Base-by-base conservation (phyloP, 2,888 invertebrate species). In the Allophyes oxyacanthae region DNA sequence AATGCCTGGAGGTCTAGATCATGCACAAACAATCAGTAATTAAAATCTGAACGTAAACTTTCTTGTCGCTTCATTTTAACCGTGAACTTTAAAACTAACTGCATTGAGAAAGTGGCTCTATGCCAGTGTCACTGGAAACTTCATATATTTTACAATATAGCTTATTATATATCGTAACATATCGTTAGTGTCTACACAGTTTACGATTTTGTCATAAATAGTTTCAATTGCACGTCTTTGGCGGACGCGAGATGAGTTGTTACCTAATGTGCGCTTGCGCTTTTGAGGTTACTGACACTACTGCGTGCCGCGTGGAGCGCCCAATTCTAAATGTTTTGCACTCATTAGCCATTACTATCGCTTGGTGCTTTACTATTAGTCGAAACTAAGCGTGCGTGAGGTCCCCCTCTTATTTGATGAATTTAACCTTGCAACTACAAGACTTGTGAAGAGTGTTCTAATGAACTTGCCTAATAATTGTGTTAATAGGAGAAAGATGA, bases 211-310 rank as follows among this genome's bases (percentile, higher is more conserved):
- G 75, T 72, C 75, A 75, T 64, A 6, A 8, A 65, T 56, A 46
- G 53, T 72, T 73, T 70, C 65, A 69, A 75, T 73, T 75, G 70
- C 63, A 68, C 58, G 67, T 73, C 71, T 66, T 57, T 61, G 64
- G 71, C 66, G 64, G 71, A 74, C 69, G 59, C 68, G 68, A 83
- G 83, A 84, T 84, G 84, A 74, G 65, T 66, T 49, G 71, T 89
- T 89, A 87, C 79, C 79, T 86, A 88, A 90, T 58, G 50, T 44
- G 48, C 62, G 58, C 53, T 51, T 61, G 80, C 49, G 50, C 52
- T 66, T 75, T 72, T 73, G 84, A 82, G 88, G 86, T 88, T 81
- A 86, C 74, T 83, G 84, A 86, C 86, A 76, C 80, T 72, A 45
- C 67, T 70, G 72, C 70, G 76, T 75, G 76, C 64, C 59, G 59